Evolutionary conservation across 92 coral and sea anemone genomes (phyloP).

Genomic region (Ricordea florida): DNA sequence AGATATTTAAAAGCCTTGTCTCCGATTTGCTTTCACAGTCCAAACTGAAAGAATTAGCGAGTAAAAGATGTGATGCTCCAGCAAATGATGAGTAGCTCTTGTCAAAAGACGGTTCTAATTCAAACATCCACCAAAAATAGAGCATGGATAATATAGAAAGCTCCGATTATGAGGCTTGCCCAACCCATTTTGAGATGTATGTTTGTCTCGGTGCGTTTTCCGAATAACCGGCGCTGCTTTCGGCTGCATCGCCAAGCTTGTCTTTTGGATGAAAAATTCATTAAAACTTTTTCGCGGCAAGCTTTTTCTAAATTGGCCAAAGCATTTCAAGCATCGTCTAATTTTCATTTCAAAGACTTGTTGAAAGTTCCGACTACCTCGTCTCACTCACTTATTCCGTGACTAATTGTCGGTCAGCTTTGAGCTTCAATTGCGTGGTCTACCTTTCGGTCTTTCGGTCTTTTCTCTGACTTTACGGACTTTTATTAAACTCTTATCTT

Average conservation of each 20-base stretch:
- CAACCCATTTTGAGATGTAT: constrained; percentile 18
- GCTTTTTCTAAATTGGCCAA: constrained; percentile 51
- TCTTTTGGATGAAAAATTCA: constrained; percentile 45
- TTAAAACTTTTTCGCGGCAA: constrained; percentile 17
- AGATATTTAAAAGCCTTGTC: no score
- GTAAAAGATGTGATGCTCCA: no score
- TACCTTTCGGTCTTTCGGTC: neutral
- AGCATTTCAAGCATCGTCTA: constrained; percentile 42
- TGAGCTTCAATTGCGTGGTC: neutral
- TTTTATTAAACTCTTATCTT: constrained; percentile 11
- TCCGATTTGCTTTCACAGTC: no score
- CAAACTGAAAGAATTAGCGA: no score
- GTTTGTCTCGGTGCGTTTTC: constrained; percentile 18
- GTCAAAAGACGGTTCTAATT: no score
- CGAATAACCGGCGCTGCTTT: neutral
- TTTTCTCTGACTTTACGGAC: neutral
- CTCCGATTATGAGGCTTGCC: no score
- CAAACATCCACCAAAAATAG: no score
- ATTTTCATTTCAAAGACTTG: constrained; percentile 43
- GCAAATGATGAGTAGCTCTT: no score
- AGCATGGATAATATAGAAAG: no score
- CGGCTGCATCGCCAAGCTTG: neutral
- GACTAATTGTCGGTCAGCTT: constrained; percentile 48
- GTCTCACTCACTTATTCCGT: constrained; percentile 1
- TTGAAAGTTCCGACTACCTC: constrained; percentile 33